Conservation (phyloP, 2,888 invertebrate species). For the Ditula angustiorana region DNA sequence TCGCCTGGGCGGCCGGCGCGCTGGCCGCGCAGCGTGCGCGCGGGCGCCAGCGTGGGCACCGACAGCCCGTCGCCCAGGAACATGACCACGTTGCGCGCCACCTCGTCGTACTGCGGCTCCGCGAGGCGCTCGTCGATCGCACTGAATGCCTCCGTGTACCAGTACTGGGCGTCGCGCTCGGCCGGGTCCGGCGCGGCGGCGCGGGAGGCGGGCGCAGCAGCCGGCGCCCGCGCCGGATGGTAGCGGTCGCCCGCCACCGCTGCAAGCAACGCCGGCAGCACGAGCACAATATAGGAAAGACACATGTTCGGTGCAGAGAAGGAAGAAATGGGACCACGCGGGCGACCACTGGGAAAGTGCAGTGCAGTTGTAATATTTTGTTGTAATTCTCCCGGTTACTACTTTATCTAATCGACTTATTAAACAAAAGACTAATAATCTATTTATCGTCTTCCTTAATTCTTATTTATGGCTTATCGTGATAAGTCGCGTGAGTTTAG, state of each 20-base stretch:
- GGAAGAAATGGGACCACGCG: neutral
- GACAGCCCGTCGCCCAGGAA: conserved; percentile 19
- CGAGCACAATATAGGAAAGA: neutral
- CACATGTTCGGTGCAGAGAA: neutral
- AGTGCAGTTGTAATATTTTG: too few species aligned
- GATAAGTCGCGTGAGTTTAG: neutral
- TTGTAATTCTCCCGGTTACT: neutral
- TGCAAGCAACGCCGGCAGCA: neutral
- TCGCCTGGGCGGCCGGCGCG: conserved; percentile 83
- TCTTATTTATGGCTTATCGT: neutral
- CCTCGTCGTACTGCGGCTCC: conserved; percentile 83
- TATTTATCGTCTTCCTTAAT: neutral
- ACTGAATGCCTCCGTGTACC: conserved; percentile 75
- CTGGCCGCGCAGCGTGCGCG: conserved; percentile 86
- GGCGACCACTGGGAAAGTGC: neutral
- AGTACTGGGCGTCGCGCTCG: conserved; percentile 63
- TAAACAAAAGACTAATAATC: neutral
- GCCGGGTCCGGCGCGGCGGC: conserved; percentile 3
- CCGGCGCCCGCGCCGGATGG: conserved; percentile 13
- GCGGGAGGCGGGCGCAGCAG: neutral
- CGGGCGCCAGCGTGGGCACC: conserved; percentile 10
- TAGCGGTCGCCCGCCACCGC: conserved; percentile 16
- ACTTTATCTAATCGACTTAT: neutral
- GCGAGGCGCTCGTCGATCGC: conserved; percentile 67
- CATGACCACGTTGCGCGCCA: conserved; percentile 10